phyloP scores from a whole-genome alignment of 2,888 invertebrate species.

The Yponomeuta sedellus region DNA sequence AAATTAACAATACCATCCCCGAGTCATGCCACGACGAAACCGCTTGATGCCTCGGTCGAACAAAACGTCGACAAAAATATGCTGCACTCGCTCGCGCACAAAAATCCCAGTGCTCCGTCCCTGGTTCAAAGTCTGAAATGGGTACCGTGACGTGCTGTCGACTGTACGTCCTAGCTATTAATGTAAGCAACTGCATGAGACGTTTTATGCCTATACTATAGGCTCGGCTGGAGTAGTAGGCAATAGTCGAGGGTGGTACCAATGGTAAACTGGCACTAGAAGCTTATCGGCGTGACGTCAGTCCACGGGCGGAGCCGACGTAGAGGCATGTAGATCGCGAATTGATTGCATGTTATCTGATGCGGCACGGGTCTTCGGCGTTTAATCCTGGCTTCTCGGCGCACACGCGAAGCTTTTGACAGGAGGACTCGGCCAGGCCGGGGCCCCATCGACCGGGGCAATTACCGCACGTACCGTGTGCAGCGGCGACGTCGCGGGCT shows the following conservation, averaged over 20 bases:
- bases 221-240: constrained; percentile 21
- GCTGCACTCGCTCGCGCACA: too few species aligned
- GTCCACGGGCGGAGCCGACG: constrained; percentile 68
- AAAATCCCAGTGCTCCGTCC: too few species aligned
- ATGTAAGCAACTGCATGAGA: constrained; percentile 1
- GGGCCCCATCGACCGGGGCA: constrained; percentile 53
- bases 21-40: too few species aligned
- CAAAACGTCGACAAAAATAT: too few species aligned
- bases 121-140: too few species aligned
- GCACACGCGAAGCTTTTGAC: constrained; percentile 71
- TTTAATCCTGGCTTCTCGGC: constrained; percentile 66
- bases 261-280: constrained; percentile 65
- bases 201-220: constrained; percentile 5
- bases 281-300: constrained; percentile 69
- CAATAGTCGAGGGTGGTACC: constrained; percentile 50
- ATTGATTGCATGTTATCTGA: constrained; percentile 75
- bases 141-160: too few species aligned
- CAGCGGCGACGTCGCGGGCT: constrained; percentile 67
- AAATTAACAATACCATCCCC: too few species aligned
- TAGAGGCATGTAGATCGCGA: constrained; percentile 74
- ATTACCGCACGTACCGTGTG: constrained; percentile 63
- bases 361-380: constrained; percentile 73
- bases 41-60: too few species aligned
- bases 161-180: not conserved
- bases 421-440: constrained; percentile 64